Percentiles rank a stretch among this genome's conserved stretches.
These are phyloP conservation scores for Drosophila anomalata DNA, from an alignment of 2,888 invertebrate genomes.

Conservation along the genomic window DNA sequence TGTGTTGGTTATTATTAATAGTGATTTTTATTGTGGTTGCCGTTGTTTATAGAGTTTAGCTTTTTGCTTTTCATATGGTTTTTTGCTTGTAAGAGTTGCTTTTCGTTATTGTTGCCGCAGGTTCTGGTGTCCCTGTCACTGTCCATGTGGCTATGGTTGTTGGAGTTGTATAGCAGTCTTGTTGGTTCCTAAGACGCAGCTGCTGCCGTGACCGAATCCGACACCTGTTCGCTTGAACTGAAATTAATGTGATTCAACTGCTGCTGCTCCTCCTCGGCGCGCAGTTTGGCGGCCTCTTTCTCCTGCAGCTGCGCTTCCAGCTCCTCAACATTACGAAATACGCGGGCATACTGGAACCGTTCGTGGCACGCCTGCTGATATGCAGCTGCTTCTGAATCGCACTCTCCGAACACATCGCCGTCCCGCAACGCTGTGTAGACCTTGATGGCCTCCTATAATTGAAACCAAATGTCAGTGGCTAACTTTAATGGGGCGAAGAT, in stretches of 20 bases:
- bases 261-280: slow-evolving; percentile 67
- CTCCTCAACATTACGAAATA: slow-evolving; percentile 86
- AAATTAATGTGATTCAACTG: slow-evolving; percentile 68
- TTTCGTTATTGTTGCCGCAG: slow-evolving; percentile 37
- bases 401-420: slow-evolving; percentile 90
- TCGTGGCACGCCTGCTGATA: slow-evolving; percentile 90
- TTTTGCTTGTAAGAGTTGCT: slow-evolving; percentile 37
- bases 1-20: slow-evolving; percentile 28
- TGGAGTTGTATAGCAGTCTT: slow-evolving; percentile 47
- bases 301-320: slow-evolving; percentile 74
- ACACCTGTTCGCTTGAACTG: slow-evolving; percentile 48
- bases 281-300: slow-evolving; percentile 71
- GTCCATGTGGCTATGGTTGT: slow-evolving; percentile 28
- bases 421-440: slow-evolving; percentile 90
- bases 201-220: slow-evolving; percentile 42
- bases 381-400: slow-evolving; percentile 88
- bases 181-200: slow-evolving; percentile 61
- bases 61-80: slow-evolving; percentile 37
- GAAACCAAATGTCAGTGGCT: background rate
- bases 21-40: slow-evolving; percentile 47
- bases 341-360: slow-evolving; percentile 91
- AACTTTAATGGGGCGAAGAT: background rate
- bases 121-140: slow-evolving; percentile 17
- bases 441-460: slow-evolving; percentile 89
- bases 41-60: slow-evolving; percentile 46